A percentile compares a stretch with the other conserved stretches of the same genome.
These are phyloP conservation scores for Tetrax tetrax DNA, from an alignment of 2,113 vertebrate genomes.

Conservation along the genomic window DNA sequence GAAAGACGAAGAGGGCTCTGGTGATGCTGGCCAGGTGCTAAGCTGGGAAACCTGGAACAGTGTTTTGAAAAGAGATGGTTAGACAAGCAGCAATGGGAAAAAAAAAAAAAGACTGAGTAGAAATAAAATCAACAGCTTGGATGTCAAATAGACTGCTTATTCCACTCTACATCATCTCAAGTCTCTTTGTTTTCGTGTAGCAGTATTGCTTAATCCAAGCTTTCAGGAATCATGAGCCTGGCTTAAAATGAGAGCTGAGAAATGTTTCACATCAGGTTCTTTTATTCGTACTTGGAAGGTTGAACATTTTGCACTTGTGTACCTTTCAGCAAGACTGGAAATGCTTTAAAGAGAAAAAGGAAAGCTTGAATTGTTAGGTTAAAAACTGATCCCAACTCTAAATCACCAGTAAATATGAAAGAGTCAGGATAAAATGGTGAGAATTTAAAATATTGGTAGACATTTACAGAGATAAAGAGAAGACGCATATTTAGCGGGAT, in stretches of 20 bases:
- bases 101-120: neutral
- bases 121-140: neutral
- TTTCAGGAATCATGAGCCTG: neutral
- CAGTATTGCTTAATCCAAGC: neutral
- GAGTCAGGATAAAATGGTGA: neutral
- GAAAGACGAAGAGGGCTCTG: neutral
- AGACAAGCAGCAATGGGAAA: neutral
- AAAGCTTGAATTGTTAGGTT: neutral
- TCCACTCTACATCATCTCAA: neutral
- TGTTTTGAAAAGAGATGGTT: neutral
- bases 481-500: slow-evolving; percentile 26
- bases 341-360: neutral
- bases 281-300: neutral
- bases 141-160: neutral
- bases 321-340: slow-evolving; percentile 1
- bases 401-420: slow-evolving; percentile 39
- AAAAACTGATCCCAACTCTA: slow-evolving; percentile 34
- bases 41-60: neutral
- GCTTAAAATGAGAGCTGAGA: neutral
- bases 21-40: neutral
- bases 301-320: neutral
- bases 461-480: neutral
- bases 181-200: neutral
- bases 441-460: neutral
- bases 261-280: neutral